Base-by-base conservation (phyloP, 2,888 invertebrate genomes). In the Erpobdella octoculata region DNA sequence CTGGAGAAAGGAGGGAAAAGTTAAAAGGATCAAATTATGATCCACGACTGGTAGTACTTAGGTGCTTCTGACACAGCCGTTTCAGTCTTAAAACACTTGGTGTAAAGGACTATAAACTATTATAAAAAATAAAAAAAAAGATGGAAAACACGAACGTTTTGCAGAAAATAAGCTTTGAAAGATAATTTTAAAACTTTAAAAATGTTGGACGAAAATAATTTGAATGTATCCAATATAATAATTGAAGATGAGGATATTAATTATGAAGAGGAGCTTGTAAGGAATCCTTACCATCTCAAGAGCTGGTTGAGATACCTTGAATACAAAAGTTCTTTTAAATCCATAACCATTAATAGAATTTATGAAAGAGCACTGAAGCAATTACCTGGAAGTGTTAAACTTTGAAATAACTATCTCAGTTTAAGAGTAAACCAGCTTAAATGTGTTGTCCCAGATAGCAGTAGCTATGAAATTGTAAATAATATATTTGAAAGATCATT, bases 221-320 rank as follows among this genome's bases (percentile, higher is more conserved):
- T n/a, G n/a, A n/a, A n/a, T n/a, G n/a, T n/a, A n/a, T n/a, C n/a
- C n/a, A n/a, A n/a, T n/a, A n/a, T n/a, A n/a, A n/a, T n/a, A n/a
- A n/a, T n/a, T n/a, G 83, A 84, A 74, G 94, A 95, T 82, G 94
- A 95, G 80, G 98, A 98, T 85, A 86, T 98, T 58, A 93, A 96
- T 0, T 98, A 94, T 82, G 98, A 98, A 84, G 98, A 98, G 84
- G 98, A 99, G 85, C 95, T 98, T 78, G 86, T 98, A 48, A 87
- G 97, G 75, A 98, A 98, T 85, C 94, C 96, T 0, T 96, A 90
- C 84, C 95, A 95, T 0, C 92, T 99, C 0, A 96, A 96, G 83
- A 94, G 96, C 81, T 99, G 98, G 98, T 86, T 95, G 71, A 88
- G 98, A 25, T 98, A 97, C 81, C 92, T 98, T 72, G 96, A 97